Conservation (phyloP, 2,113 vertebrate species). For the Lethenteron camtschaticum region DNA sequence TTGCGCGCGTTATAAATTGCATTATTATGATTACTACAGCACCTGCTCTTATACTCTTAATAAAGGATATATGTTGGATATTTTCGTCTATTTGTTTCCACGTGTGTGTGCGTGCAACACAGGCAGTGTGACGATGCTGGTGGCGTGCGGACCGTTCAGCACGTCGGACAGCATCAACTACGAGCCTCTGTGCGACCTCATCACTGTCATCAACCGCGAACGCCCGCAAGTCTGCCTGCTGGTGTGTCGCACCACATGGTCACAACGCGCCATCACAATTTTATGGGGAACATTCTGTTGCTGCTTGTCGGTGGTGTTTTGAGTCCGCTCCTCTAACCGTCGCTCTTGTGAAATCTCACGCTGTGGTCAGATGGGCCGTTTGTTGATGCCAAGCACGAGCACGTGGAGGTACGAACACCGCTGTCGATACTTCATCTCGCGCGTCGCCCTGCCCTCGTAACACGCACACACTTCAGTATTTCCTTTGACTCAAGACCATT, state of each 20-base stretch:
- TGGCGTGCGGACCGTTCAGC: conserved; percentile 62
- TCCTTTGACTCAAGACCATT: too few species aligned
- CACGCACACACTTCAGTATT: too few species aligned
- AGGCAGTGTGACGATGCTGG: conserved; percentile 27
- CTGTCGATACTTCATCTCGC: too few species aligned
- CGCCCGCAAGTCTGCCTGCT: conserved; percentile 55
- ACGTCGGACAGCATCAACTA: conserved; percentile 51
- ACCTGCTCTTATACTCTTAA: too few species aligned
- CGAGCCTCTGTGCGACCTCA: conserved; percentile 55
- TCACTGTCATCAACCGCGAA: conserved; percentile 34
- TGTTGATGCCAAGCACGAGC: conserved; percentile 63
- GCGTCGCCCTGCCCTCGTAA: too few species aligned
- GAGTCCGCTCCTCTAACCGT: too few species aligned
- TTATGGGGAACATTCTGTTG: too few species aligned
- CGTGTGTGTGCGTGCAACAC: conserved; percentile 10
- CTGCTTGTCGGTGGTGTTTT: too few species aligned
- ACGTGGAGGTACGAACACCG: conserved; percentile 44
- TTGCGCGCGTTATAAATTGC: too few species aligned
- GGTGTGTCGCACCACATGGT: conserved; percentile 23
- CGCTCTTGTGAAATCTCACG: neutral
- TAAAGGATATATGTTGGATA: neutral
- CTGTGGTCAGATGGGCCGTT: conserved; percentile 46
- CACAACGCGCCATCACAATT: too few species aligned
- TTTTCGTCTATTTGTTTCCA: neutral
- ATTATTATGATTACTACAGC: too few species aligned